Percentiles rank a stretch among this genome's conserved stretches.
Evolutionary conservation across 2,797 vertebrate species (phyloP).

Genomic region (Tachyglossus aculeatus): DNA sequence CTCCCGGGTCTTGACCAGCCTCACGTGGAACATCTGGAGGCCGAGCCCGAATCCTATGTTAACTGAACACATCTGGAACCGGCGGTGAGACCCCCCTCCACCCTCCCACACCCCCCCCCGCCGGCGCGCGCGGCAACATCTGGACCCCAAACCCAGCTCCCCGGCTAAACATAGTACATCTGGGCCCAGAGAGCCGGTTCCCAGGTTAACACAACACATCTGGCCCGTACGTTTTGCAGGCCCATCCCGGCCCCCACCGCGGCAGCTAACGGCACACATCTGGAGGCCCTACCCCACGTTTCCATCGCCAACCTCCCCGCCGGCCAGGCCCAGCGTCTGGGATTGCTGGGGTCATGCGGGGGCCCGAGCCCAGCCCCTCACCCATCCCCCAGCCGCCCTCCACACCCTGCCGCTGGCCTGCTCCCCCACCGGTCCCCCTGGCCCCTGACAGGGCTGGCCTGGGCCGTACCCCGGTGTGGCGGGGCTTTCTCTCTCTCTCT

Average conservation of each 20-base stretch:
- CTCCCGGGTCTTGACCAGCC: background rate
- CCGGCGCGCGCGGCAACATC: conserved; percentile 47
- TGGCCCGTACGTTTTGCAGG: conserved; percentile 23
- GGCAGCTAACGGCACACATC: conserved; percentile 17
- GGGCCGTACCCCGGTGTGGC: background rate
- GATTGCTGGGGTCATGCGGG: conserved; percentile 8
- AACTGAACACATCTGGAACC: too few species aligned
- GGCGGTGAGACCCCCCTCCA: background rate
- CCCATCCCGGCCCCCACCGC: background rate
- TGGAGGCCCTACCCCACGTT: background rate
- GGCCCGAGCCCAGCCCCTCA: conserved; percentile 56
- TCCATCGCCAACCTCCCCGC: background rate
- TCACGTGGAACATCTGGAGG: background rate
- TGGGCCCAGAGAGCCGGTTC: conserved; percentile 31
- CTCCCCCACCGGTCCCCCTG: conserved; percentile 51
- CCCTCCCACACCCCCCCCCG: background rate
- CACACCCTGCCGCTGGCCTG: conserved; percentile 34
- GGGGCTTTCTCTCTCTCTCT: background rate
- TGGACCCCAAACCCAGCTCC: conserved; percentile 35
- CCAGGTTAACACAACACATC: conserved; percentile 53
- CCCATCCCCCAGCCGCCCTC: background rate
- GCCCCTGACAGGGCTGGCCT: background rate
- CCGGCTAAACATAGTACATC: conserved; percentile 33
- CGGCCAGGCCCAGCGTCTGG: background rate
- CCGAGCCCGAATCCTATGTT: background rate